A percentile compares a stretch with the other conserved stretches of the same genome.
Conservation (phyloP, 2,797 vertebrate genomes). For the Echiichthys vipera region DNA sequence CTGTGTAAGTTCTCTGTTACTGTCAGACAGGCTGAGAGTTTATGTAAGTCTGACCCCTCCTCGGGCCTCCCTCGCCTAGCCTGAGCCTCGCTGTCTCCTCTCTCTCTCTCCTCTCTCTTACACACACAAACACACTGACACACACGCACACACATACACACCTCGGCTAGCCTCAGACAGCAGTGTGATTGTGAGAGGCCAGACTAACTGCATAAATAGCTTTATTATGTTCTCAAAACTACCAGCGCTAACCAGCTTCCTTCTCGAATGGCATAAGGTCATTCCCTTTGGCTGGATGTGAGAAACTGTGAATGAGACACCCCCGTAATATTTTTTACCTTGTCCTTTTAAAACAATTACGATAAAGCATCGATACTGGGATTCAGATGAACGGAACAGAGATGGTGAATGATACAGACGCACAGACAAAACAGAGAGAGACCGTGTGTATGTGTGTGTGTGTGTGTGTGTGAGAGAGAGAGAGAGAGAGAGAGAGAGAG, state of each 20-base stretch:
- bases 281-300: slow-evolving; percentile 65
- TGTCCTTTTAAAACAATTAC: slow-evolving; percentile 60
- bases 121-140: slow-evolving; percentile 56
- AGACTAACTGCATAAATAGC: slow-evolving; percentile 84
- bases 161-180: slow-evolving; percentile 76
- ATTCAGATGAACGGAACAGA: slow-evolving; percentile 46
- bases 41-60: slow-evolving; percentile 84
- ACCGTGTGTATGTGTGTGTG: slow-evolving; percentile 20
- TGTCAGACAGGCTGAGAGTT: slow-evolving; percentile 78
- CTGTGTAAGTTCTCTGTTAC: slow-evolving; percentile 76
- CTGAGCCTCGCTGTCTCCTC: slow-evolving; percentile 76
- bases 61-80: slow-evolving; percentile 76
- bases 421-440: slow-evolving; percentile 57
- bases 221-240: slow-evolving; percentile 86
- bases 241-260: slow-evolving; percentile 77
- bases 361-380: slow-evolving; percentile 65
- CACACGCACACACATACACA: slow-evolving; percentile 60
- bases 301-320: slow-evolving; percentile 58
- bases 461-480: slow-evolving; percentile 17
- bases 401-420: slow-evolving; percentile 47
- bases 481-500: neutral
- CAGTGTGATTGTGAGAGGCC: slow-evolving; percentile 84
- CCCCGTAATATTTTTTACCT: slow-evolving; percentile 54
- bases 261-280: slow-evolving; percentile 80
- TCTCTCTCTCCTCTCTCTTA: slow-evolving; percentile 54